A percentile compares a stretch with the other conserved stretches of the same genome.
Evolutionary conservation across 2,888 invertebrate species (phyloP).

Genomic region (Camponotus fellah): DNA sequence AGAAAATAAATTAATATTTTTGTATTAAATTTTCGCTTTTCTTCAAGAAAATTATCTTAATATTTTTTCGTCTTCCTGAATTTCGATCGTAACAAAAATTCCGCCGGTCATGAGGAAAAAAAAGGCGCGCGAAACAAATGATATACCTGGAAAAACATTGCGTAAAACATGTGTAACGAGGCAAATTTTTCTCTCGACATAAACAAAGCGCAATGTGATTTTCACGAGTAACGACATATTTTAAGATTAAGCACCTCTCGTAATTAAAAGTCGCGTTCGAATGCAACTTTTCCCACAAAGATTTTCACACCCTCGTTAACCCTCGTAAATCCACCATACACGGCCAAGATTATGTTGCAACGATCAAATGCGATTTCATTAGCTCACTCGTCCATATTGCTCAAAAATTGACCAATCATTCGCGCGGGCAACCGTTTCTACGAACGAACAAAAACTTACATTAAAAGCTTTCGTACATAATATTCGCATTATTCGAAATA

Average conservation of each 20-base stretch:
- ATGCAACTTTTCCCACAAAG: neutral
- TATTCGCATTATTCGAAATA: neutral
- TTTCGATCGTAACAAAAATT: neutral
- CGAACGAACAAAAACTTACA: neutral
- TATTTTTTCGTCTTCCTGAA: neutral
- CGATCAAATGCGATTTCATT: conserved; percentile 21
- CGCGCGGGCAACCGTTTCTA: neutral
- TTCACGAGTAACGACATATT: neutral
- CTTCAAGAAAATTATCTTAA: neutral
- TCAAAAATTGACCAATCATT: conserved; percentile 9
- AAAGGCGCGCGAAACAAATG: neutral
- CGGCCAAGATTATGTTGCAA: conserved; percentile 10
- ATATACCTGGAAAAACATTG: neutral
- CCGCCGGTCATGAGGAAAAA: neutral
- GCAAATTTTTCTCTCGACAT: neutral
- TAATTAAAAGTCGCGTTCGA: neutral
- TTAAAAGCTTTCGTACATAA: too few relatives aligned
- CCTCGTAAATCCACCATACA: neutral
- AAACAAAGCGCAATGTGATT: neutral
- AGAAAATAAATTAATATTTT: too few relatives aligned
- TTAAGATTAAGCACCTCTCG: neutral
- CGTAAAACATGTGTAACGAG: neutral
- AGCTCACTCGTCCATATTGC: conserved; percentile 11
- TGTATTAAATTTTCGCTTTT: neutral
- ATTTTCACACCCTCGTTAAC: neutral